Percentiles rank a stretch among this genome's conserved stretches.
Conservation (phyloP, 2,797 vertebrate genomes). For the Dryobates pubescens region DNA sequence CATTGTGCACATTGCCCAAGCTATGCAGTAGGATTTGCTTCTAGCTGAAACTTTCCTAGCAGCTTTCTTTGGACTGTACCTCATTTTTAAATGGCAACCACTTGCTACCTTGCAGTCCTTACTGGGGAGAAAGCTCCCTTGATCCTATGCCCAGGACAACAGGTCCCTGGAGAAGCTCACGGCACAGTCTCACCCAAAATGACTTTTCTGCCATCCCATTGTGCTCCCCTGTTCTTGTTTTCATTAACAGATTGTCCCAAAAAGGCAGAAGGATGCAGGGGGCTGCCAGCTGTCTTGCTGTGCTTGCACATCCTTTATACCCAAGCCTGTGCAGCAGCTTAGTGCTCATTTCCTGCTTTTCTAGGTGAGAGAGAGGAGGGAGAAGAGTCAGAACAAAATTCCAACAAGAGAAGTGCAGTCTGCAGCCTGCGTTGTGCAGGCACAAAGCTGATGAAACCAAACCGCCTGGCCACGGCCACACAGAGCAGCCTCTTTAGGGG, state of each 20-base stretch:
- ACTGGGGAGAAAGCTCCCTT: not conserved
- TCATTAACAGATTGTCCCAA: not conserved
- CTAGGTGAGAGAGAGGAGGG: not conserved
- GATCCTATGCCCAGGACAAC: not conserved
- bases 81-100: not conserved
- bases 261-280: not conserved
- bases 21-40: not conserved
- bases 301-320: not conserved
- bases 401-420: not conserved
- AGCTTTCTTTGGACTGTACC: not conserved
- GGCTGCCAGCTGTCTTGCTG: not conserved
- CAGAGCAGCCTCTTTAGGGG: not conserved
- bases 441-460: not conserved
- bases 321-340: not conserved
- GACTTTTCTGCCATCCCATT: not conserved
- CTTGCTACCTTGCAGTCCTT: not conserved
- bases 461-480: not conserved
- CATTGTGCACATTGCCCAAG: constrained; percentile 39
- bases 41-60: not conserved
- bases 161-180: not conserved
- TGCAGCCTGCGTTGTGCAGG: not conserved
- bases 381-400: not conserved
- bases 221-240: not conserved
- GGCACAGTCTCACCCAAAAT: constrained; percentile 1
- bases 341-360: not conserved